These are phyloP conservation scores for Anoura caudifer DNA, from an alignment of 2,113 vertebrate species.

Conservation along the genomic window DNA sequence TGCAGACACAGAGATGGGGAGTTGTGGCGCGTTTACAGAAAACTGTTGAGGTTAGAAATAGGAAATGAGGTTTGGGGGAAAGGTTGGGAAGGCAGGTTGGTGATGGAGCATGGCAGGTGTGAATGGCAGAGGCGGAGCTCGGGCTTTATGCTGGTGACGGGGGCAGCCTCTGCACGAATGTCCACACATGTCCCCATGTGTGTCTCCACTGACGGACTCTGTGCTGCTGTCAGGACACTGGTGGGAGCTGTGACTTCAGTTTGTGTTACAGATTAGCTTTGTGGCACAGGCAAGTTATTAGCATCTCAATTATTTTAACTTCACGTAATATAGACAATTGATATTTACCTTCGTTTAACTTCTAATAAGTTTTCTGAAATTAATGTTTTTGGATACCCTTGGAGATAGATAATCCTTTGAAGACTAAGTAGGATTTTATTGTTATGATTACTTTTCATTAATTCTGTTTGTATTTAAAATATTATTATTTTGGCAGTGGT, in stretches of 20 bases:
- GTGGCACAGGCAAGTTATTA: neutral
- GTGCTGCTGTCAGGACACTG: neutral
- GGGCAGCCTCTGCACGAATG: neutral
- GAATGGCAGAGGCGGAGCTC: neutral
- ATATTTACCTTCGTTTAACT: neutral
- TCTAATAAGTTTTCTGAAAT: constrained; percentile 5
- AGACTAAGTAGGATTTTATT: neutral
- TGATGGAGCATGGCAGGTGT: neutral
- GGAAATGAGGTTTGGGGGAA: neutral
- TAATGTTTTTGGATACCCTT: neutral
- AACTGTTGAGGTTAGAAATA: neutral
- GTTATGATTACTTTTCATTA: constrained; percentile 6
- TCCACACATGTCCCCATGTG: neutral
- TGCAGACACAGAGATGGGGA: neutral
- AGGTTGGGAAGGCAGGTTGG: neutral
- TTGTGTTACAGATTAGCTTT: neutral
- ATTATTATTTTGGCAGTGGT: neutral
- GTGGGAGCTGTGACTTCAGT: neutral
- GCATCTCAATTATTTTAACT: neutral
- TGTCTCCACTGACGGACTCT: accelerated
- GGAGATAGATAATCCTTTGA: neutral
- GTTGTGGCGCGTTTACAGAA: neutral
- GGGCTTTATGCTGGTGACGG: neutral
- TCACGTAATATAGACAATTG: neutral
- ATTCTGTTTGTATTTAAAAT: constrained; percentile 9